Base-by-base conservation (phyloP, 37 sponge, comb jelly and placozoan genomes). In the Ephydatia muelleri region DNA sequence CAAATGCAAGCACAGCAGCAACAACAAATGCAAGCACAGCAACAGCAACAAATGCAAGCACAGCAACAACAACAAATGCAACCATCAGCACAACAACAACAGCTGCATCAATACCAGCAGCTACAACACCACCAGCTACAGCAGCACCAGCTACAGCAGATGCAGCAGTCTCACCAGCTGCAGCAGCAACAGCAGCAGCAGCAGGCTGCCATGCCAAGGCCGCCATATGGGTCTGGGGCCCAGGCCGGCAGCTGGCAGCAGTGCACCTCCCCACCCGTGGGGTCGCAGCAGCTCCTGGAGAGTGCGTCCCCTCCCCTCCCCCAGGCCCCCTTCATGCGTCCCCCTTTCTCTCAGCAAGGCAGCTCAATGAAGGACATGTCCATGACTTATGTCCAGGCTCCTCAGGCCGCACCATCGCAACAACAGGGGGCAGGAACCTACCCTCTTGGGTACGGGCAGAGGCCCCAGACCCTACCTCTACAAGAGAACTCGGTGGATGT, bases 1-100 rank as follows among this genome's bases (percentile, higher is more conserved):
- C 79, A 79, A 57, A 30, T 6, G 30, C 79, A 79, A 9, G 49
- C 78, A 27, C 47, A 43, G 3, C 78, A 48, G 48, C 47, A 43
- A n/a, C 78, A 48, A 30, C 78, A 48, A 40, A 38, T n/a, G 29
- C 40, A 36, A 36, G n/a, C 30, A 26, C 76, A 29, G 25, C 36
- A 75, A 26, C 76, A 37, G 39, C 78, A 30, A 77, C 79, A 57
- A 6, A 23, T 34, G 30, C 77, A 34, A 38, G 28, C 23, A 57
- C 65, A 49, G 30, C 77, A 34, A 38, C 49, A 47, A 57, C 65
- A 49, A 30, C 32, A 29, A 29, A 16, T 57, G 19, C 49, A 57
- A 79, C 64, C 48, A 30, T 48, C 11, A 25, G 48, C 29, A 27
- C 29, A 48, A 5, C 29, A 48, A 5, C 29, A 48, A 26, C 79